Conservation (phyloP, 2,113 vertebrate species). For the Neolamprologus sp. region DNA sequence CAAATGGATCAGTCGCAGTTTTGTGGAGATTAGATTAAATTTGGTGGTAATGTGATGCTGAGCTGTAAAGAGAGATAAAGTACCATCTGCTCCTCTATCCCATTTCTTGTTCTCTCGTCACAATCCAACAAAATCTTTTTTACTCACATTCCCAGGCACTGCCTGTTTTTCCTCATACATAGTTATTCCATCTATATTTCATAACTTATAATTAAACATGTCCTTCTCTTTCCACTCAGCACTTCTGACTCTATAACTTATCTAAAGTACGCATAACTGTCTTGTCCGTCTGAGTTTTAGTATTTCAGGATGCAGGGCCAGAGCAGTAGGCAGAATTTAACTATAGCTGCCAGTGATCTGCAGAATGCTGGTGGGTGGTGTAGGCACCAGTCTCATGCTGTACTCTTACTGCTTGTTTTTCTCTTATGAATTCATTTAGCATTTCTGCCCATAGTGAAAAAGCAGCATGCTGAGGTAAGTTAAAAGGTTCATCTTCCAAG, state of each 20-base stretch:
- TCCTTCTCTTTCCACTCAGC: neutral
- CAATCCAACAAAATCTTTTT: neutral
- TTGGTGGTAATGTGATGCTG: conserved; percentile 38
- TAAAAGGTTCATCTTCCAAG: neutral
- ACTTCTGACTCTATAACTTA: neutral
- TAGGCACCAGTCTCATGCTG: neutral
- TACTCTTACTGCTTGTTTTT: neutral
- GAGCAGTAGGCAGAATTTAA: neutral
- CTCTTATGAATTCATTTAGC: neutral
- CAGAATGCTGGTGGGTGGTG: neutral
- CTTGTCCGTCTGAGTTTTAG: neutral
- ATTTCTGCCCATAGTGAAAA: neutral
- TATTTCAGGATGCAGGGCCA: neutral
- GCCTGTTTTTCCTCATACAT: neutral
- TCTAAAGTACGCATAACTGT: neutral
- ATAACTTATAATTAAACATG: neutral
- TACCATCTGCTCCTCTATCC: conserved; percentile 35
- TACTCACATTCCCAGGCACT: neutral
- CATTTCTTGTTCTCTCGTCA: neutral
- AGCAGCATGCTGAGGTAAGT: neutral
- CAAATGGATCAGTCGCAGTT: conserved; percentile 47
- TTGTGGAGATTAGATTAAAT: conserved; percentile 47
- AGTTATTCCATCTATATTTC: neutral
- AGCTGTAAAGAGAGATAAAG: conserved; percentile 34
- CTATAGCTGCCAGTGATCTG: neutral